phyloP scores from a whole-genome alignment of 2,797 vertebrate species.

The Ctenochaetus hawaiiensis region DNA sequence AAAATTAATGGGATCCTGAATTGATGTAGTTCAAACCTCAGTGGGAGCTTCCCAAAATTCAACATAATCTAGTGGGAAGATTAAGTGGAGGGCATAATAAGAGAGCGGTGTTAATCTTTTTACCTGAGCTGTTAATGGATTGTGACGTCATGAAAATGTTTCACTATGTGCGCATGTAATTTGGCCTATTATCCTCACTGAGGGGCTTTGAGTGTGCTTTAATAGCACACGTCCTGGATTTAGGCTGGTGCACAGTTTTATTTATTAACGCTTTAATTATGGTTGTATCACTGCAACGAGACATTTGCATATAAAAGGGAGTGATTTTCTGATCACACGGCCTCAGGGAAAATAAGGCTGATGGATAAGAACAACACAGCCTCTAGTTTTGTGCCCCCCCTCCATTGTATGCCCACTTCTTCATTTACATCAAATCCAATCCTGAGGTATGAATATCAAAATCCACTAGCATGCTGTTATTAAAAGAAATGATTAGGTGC shows the following conservation, averaged over 20 bases:
- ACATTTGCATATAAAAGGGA: conserved; percentile 66
- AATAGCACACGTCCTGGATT: conserved; percentile 40
- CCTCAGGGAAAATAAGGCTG: conserved; percentile 41
- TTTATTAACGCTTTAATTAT: conserved; percentile 65
- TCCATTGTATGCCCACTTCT: conserved; percentile 63
- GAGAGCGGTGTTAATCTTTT: conserved; percentile 62
- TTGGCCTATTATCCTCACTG: conserved; percentile 47
- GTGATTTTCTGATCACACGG: conserved; percentile 56
- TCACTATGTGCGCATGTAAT: conserved; percentile 42
- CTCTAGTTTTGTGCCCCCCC: conserved; percentile 38
- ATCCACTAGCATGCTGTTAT: conserved; percentile 65
- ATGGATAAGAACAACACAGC: conserved; percentile 56
- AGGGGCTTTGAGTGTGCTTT: conserved; percentile 47
- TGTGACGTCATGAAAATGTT: conserved; percentile 62
- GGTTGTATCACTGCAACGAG: conserved; percentile 28
- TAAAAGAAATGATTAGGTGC: conserved; percentile 75
- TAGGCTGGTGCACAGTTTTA: conserved; percentile 37
- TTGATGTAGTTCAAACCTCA: conserved; percentile 63
- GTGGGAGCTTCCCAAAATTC: conserved; percentile 60
- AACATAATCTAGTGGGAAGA: conserved; percentile 62
- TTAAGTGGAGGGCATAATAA: conserved; percentile 63
- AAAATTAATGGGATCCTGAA: conserved; percentile 58
- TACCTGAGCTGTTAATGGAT: conserved; percentile 70
- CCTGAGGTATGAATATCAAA: conserved; percentile 80
- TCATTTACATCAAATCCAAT: conserved; percentile 78